A percentile compares a stretch with the other conserved stretches of the same genome.
phyloP scores from a whole-genome alignment of 2,797 vertebrate genomes.

The Tiaroga cobitis region DNA sequence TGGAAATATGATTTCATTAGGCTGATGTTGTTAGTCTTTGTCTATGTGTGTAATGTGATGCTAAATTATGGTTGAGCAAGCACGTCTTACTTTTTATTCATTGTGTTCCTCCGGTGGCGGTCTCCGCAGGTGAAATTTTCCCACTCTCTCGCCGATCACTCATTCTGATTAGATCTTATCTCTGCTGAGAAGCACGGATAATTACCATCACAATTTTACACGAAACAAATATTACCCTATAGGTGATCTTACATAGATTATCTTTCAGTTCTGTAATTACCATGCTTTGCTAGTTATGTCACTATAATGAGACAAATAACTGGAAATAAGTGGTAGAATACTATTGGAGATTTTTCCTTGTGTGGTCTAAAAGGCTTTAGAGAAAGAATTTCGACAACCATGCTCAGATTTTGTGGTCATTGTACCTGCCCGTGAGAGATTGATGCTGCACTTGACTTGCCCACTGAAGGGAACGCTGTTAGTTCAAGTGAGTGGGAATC shows the following conservation, averaged over 20 bases:
- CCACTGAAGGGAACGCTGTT: conserved; percentile 15
- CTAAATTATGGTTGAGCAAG: conserved; percentile 37
- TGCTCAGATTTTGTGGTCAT: conserved; percentile 10
- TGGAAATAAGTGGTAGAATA: conserved; percentile 18
- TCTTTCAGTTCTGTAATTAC: conserved; percentile 41
- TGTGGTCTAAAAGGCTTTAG: conserved; percentile 7
- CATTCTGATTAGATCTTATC: conserved; percentile 52
- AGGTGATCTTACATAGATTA: conserved; percentile 41
- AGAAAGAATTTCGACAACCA: conserved; percentile 4
- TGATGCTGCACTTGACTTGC: conserved; percentile 17
- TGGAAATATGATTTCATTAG: conserved; percentile 19
- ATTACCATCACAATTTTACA: conserved; percentile 47
- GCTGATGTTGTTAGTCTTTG: conserved; percentile 14
- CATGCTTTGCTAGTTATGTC: conserved; percentile 33
- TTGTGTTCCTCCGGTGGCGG: conserved; percentile 36
- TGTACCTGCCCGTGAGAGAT: neutral
- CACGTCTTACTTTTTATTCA: conserved; percentile 28
- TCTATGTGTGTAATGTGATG: conserved; percentile 22
- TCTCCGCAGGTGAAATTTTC: conserved; percentile 31
- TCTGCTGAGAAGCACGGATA: conserved; percentile 48
- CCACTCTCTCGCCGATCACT: conserved; percentile 27
- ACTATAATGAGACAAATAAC: conserved; percentile 22
- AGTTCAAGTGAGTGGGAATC: conserved; percentile 34
- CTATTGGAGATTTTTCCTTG: neutral
- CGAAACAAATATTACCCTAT: conserved; percentile 51